Base-by-base conservation (phyloP, 2,888 invertebrate genomes). In the Ormyrus rosae region DNA sequence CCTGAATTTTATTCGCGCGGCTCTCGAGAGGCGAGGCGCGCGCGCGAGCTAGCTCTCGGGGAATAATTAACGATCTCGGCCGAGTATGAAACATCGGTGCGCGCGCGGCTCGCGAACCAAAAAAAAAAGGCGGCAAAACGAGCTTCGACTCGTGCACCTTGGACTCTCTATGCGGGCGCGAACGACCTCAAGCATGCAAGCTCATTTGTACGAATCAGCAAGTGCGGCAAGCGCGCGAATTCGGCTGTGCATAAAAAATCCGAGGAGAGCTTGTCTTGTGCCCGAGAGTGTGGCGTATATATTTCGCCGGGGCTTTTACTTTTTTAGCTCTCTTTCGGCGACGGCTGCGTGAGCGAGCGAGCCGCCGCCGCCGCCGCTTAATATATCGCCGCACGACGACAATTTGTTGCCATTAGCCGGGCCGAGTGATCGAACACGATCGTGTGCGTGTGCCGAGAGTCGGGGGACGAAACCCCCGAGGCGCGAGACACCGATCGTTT, bases 321-420 rank as follows among this genome's bases (percentile, higher is more conserved):
- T 58, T 13, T n/a, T 58, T 60, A 34, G 3, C 53, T 10, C 19
- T 19, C 19, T 19, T 19, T 19, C 19, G 19, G 19, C 19, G 19
- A 19, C 19, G 19, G 19, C 19, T 19, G 19, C 19, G 10, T 10
- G 13, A 50, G 11, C 58, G 60, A 58, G 74, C 74, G 34, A n/a
- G 45, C 56, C 6, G 19, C 19, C 19, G 19, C 19, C 19, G n/a
- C 9, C 61, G 6, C 71, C 8, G 63, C 60, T 73, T 78, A 81
- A 83, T 70, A 85, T 86, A 84, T 84, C 81, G 83, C 75, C 82
- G 75, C 81, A 78, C 81, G 82, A 84, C 84, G 85, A 84, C 86
- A 85, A 87, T 88, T 88, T 88, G 86, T 86, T 87, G 83, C 84
- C 85, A 86, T 87, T 87, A 84, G 85, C 82, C 83, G 82, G 83